A percentile compares a stretch with the other conserved stretches of the same genome.
These are phyloP conservation scores for Anoura caudifer DNA, from an alignment of 2,113 vertebrate genomes.

Conservation along the genomic window DNA sequence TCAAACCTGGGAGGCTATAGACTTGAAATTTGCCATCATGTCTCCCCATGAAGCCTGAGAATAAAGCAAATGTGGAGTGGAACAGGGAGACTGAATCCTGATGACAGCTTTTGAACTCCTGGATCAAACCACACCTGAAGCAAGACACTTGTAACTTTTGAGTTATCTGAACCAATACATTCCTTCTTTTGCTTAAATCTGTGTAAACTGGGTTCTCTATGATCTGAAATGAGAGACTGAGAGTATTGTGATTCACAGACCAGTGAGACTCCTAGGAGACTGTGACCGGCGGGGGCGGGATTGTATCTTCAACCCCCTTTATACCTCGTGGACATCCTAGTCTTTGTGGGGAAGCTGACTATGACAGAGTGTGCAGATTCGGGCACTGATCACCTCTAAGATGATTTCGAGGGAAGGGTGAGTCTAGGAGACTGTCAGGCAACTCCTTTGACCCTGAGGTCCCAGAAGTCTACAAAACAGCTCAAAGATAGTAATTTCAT, in stretches of 20 bases:
- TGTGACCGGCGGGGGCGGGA: neutral
- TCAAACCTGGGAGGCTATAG: neutral
- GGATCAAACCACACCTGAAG: constrained; percentile 20
- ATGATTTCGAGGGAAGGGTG: neutral
- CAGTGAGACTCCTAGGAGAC: neutral
- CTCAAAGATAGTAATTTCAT: constrained; percentile 29
- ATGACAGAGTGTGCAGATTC: neutral
- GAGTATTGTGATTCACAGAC: neutral
- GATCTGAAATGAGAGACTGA: neutral
- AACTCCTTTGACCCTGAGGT: neutral
- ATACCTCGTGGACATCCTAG: neutral
- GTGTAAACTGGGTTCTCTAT: neutral
- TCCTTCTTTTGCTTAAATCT: neutral
- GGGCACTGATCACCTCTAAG: neutral
- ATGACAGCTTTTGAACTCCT: neutral
- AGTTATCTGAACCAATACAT: neutral
- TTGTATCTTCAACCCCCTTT: neutral
- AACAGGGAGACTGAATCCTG: neutral
- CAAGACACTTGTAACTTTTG: neutral
- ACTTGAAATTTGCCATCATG: neutral
- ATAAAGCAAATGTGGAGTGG: neutral
- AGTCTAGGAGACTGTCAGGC: neutral
- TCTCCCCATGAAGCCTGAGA: neutral
- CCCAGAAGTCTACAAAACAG: neutral
- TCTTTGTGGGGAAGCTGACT: neutral